Percentiles rank a stretch among this genome's conserved stretches.
These are phyloP conservation scores for Hoplodrina ambigua DNA, from an alignment of 2,888 invertebrate species.

Conservation along the genomic window DNA sequence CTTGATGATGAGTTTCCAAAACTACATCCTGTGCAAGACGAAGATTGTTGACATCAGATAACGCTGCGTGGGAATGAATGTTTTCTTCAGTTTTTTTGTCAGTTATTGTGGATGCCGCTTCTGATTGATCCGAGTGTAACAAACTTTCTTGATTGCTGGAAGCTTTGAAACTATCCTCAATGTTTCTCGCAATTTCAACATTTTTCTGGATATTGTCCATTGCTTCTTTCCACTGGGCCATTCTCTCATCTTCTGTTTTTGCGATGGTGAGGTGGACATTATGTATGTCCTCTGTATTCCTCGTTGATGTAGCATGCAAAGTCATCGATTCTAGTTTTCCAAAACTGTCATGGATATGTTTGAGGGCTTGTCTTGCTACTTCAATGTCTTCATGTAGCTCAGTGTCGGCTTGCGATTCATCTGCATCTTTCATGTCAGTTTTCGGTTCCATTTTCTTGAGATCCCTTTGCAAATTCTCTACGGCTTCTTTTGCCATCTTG, in stretches of 20 bases:
- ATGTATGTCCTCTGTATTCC: slow-evolving; percentile 66
- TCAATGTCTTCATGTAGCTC: slow-evolving; percentile 81
- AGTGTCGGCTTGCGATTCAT: slow-evolving; percentile 69
- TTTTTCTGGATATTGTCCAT: slow-evolving; percentile 77
- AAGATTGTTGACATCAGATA: slow-evolving; percentile 35
- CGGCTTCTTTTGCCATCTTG: slow-evolving; percentile 82
- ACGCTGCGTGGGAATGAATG: slow-evolving; percentile 10
- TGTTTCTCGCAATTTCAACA: slow-evolving; percentile 78
- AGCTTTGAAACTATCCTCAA: slow-evolving; percentile 80
- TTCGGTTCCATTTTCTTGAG: slow-evolving; percentile 74
- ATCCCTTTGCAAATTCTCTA: slow-evolving; percentile 81
- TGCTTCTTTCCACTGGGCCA: slow-evolving; percentile 82
- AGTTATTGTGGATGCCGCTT: slow-evolving; percentile 26
- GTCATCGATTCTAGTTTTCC: slow-evolving; percentile 75
- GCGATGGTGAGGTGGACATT: slow-evolving; percentile 64
- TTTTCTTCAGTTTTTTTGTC: slow-evolving; percentile 42
- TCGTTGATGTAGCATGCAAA: slow-evolving; percentile 66
- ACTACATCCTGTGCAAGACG: slow-evolving; percentile 45
- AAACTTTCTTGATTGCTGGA: slow-evolving; percentile 45
- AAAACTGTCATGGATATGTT: slow-evolving; percentile 78
- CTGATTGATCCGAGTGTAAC: slow-evolving; percentile 46
- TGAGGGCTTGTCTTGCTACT: slow-evolving; percentile 77
- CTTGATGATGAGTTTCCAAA: slow-evolving; percentile 30
- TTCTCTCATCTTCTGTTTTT: slow-evolving; percentile 75
- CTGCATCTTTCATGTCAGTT: slow-evolving; percentile 60